Percentiles rank a stretch among this genome's conserved stretches.
phyloP scores from a whole-genome alignment of 2,797 vertebrate genomes.

The Leontocebus nigricollis region DNA sequence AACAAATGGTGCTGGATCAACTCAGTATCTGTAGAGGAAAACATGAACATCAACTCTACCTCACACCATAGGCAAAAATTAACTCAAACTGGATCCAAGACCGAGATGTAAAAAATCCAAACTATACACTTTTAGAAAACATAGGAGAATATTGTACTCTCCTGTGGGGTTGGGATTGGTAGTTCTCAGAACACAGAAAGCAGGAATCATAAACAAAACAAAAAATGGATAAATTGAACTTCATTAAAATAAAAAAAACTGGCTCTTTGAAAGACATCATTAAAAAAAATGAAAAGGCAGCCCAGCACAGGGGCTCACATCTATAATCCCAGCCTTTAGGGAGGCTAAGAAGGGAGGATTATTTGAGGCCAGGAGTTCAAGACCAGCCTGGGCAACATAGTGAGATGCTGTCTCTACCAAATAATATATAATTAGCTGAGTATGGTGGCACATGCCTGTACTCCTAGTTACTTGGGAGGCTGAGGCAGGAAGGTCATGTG shows the following conservation, averaged over 20 bases:
- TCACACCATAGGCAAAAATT: background rate
- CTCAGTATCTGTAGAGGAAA: background rate
- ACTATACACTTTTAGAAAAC: slow-evolving; percentile 6
- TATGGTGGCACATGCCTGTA: too few relatives aligned
- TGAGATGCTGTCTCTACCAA: too few relatives aligned
- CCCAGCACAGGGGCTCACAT: background rate
- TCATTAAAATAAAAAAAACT: background rate
- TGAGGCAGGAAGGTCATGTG: too few relatives aligned
- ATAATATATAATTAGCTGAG: too few relatives aligned
- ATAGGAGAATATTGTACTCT: background rate
- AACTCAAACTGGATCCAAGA: background rate
- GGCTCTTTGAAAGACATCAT: background rate
- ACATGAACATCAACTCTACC: background rate
- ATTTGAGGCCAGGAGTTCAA: too few relatives aligned
- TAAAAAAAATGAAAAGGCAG: background rate
- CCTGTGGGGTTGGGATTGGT: background rate
- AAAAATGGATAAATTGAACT: background rate
- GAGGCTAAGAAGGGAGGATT: too few relatives aligned
- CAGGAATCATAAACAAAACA: background rate
- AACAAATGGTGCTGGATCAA: background rate
- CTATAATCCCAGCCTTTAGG: background rate
- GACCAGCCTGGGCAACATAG: too few relatives aligned
- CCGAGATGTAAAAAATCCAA: background rate
- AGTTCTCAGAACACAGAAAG: background rate
- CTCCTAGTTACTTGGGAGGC: too few relatives aligned